phyloP scores from a whole-genome alignment of 2,113 vertebrate genomes.

The Rhinolophus ferrumequinum region DNA sequence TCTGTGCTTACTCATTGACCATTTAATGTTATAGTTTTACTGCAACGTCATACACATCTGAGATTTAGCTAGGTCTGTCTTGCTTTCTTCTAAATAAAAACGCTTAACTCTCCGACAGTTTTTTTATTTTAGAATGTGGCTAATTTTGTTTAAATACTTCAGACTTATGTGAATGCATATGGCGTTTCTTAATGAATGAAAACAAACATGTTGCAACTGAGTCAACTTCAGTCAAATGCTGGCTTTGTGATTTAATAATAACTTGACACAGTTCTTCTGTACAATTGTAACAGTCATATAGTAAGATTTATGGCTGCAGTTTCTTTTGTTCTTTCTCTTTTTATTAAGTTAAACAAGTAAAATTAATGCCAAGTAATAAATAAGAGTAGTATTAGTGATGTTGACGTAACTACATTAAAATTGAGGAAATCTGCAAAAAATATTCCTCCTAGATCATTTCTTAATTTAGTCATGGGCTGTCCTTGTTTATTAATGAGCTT shows the following conservation, averaged over 20 bases:
- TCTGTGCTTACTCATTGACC: background rate
- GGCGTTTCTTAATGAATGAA: conserved; percentile 17
- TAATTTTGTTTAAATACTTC: conserved; percentile 6
- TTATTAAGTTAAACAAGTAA: conserved; percentile 37
- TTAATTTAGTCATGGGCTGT: conserved; percentile 13
- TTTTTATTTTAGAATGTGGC: background rate
- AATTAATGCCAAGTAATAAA: conserved; percentile 18
- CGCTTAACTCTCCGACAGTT: background rate
- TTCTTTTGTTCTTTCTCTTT: background rate
- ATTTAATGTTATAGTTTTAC: background rate
- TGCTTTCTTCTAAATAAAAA: conserved; percentile 41
- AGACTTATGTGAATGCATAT: background rate
- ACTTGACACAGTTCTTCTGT: background rate
- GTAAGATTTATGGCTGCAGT: conserved; percentile 18
- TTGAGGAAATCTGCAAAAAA: conserved; percentile 20
- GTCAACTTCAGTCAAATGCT: background rate
- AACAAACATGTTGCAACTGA: background rate
- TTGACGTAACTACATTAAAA: conserved; percentile 41
- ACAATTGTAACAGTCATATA: background rate
- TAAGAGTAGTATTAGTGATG: conserved; percentile 9
- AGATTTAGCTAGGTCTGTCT: conserved; percentile 17
- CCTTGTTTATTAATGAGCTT: conserved; percentile 49
- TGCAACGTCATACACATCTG: background rate
- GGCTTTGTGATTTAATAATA: background rate
- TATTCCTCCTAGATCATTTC: conserved; percentile 22